Evolutionary conservation across 2,888 invertebrate genomes (phyloP), one percentile per base, ranked within the genome.

Genomic region (Mimas tiliae): DNA sequence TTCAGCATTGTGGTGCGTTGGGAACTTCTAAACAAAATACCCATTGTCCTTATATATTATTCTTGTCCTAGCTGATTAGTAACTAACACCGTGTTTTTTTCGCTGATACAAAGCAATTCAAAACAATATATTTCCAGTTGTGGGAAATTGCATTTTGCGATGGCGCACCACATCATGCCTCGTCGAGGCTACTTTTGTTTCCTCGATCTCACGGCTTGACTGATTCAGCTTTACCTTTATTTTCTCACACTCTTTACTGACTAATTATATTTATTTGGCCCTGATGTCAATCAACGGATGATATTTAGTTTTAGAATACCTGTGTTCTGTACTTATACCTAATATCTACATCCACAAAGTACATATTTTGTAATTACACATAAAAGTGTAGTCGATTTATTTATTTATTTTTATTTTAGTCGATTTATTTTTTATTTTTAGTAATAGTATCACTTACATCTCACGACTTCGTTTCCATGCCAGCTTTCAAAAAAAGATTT

Each of bases 31-130:
- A 84, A 78, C 72, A 80, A 87, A 82, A 84, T 82, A 77, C 81
- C 83, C 75, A 90, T 90, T 89, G 90, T 90, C 88, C 86, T 87
- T 86, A 82, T 78, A 84, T 82, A 81, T 81, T 70, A 75, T 78
- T 77, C 77, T 82, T 84, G 83, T 86, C 86, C 86, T 89, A 85
- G 81, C 85, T 86, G 86, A 91, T 90, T 89, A 89, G 86, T 87
- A 86, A 84, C 81, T 82, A 82, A 85, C 81, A 80, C 85, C 76
- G 71, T 79, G 85, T 88, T 87, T 85, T 89, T 88, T 82, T 82
- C 72, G 81, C 84, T 85, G 82, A 83, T 84, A 90, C 87, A 89
- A 90, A 88, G 86, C 82, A 77, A 82, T 90, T 89, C 88, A 79
- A 88, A 88, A 86, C 87, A 79, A 80, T 77, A 76, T 78, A 79